phyloP scores from a whole-genome alignment of 2,888 invertebrate species.

The Troides helena region DNA sequence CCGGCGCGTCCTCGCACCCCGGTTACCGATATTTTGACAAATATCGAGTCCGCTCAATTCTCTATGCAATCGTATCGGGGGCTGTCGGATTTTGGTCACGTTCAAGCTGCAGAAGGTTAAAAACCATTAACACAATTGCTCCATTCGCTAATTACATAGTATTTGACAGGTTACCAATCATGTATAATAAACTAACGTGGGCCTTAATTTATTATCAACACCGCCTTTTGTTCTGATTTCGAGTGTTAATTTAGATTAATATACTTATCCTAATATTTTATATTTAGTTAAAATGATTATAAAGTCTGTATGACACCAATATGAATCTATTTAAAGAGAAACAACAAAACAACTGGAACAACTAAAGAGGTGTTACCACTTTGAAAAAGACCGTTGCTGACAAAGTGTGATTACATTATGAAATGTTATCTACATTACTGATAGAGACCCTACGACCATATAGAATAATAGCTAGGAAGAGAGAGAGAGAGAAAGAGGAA shows the following conservation, averaged over 20 bases:
- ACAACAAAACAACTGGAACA: too few species aligned
- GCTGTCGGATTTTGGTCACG: conserved; percentile 38
- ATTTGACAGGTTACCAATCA: conserved; percentile 20
- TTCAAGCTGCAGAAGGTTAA: conserved; percentile 20
- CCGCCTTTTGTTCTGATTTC: not conserved
- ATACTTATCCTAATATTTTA: too few species aligned
- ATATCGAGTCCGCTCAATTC: conserved; percentile 34
- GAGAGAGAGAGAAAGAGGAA: too few species aligned
- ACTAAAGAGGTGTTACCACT: too few species aligned
- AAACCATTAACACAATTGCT: conserved; percentile 3
- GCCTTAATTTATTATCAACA: not conserved
- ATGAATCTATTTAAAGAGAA: too few species aligned
- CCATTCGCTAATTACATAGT: conserved; percentile 26
- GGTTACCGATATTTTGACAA: conserved; percentile 30
- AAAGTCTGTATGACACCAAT: too few species aligned
- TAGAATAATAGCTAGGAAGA: too few species aligned
- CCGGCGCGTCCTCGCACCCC: conserved; percentile 58
- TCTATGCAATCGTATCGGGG: conserved; percentile 38
- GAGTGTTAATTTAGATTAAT: not conserved
- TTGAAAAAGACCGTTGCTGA: too few species aligned
- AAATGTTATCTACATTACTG: too few species aligned
- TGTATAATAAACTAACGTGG: not conserved
- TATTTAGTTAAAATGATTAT: too few species aligned
- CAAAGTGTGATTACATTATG: too few species aligned
- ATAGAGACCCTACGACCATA: too few species aligned